These are phyloP conservation scores for Phalera bucephala DNA, from an alignment of 2,888 invertebrate genomes.

Conservation along the genomic window DNA sequence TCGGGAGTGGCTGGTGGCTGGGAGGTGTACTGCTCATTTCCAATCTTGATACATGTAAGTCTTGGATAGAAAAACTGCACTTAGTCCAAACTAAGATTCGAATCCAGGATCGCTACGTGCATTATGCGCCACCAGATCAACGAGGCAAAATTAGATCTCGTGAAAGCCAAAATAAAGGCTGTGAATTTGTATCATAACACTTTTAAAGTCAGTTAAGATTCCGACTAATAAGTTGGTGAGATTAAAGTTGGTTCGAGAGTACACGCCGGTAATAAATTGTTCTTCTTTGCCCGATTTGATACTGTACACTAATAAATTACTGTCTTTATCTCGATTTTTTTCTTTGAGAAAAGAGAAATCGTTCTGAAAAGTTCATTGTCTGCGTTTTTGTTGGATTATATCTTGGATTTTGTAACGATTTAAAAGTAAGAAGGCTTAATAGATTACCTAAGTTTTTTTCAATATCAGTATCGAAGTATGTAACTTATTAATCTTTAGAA, in stretches of 20 bases:
- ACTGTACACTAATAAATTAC: slow-evolving; percentile 26
- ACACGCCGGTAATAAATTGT: slow-evolving; percentile 24
- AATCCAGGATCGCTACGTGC: too few species aligned
- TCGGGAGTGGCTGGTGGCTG: too few species aligned
- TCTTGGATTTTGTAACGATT: too few species aligned
- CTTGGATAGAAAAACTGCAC: too few species aligned
- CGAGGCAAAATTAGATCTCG: slow-evolving; percentile 17
- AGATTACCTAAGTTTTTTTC: slow-evolving; percentile 1
- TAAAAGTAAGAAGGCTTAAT: background rate
- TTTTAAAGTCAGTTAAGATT: slow-evolving; percentile 29
- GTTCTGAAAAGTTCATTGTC: slow-evolving; percentile 7
- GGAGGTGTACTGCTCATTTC: too few species aligned
- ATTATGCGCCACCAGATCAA: too few species aligned
- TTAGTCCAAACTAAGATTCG: too few species aligned
- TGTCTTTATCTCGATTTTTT: slow-evolving; percentile 13
- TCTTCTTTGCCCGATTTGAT: slow-evolving; percentile 18
- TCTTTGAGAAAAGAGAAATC: slow-evolving; percentile 4
- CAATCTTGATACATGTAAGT: too few species aligned
- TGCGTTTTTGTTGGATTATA: too few species aligned
- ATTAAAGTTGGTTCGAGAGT: slow-evolving; percentile 13
- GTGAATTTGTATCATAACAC: slow-evolving; percentile 44
- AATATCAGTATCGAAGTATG: too few species aligned
- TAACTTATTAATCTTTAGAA: background rate
- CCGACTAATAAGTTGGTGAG: slow-evolving; percentile 23
- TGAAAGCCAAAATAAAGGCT: slow-evolving; percentile 57